Conservation (phyloP, 2,797 vertebrate species). For the Myotis pilosus region DNA sequence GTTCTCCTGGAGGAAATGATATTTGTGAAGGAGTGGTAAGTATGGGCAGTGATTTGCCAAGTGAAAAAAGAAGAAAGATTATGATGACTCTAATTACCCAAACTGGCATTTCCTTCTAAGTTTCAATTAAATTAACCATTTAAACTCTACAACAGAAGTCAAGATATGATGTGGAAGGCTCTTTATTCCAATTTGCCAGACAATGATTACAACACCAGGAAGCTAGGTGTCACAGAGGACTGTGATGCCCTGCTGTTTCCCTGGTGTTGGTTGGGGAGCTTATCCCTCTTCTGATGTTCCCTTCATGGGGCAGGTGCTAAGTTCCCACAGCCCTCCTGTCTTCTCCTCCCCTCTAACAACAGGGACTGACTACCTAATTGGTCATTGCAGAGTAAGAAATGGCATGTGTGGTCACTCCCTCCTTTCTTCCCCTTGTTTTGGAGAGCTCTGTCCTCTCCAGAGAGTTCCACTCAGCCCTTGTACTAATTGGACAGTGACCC, state of each 20-base stretch:
- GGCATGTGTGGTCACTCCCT: rapidly evolving
- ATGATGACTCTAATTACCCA: not conserved
- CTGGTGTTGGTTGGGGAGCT: not conserved
- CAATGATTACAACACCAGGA: not conserved
- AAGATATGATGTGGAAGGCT: not conserved
- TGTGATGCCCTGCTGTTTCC: rapidly evolving
- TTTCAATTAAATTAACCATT: not conserved
- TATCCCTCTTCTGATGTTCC: rapidly evolving
- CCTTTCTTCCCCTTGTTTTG: not conserved
- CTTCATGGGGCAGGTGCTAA: not conserved
- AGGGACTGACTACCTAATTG: not conserved
- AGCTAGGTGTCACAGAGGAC: not conserved
- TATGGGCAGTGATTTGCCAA: not conserved
- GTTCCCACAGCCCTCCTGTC: not conserved
- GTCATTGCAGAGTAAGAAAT: not conserved
- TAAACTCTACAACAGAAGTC: not conserved
- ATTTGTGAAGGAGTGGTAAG: not conserved
- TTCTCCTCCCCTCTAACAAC: not conserved
- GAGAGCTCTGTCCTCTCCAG: not conserved
- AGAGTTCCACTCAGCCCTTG: not conserved
- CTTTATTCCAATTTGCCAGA: not conserved
- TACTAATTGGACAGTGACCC: not conserved
- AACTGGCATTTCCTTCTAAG: not conserved
- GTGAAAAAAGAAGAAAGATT: not conserved
- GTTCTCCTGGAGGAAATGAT: not conserved